Evolutionary conservation across 2,888 invertebrate species (phyloP).

Genomic region (Athripsodes cinereus): DNA sequence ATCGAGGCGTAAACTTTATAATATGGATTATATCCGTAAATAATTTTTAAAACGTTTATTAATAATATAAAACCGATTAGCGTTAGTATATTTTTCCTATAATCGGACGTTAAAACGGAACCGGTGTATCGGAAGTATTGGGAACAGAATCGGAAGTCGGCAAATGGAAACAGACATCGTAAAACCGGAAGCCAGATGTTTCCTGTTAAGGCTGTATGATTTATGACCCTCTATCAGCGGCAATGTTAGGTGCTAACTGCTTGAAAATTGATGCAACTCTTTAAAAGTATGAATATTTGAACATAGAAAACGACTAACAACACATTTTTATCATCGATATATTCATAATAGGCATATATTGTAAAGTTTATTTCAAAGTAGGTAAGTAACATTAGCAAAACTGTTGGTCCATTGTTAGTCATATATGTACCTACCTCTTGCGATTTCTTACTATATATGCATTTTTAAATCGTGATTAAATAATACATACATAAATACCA

Average conservation of each 20-base stretch:
- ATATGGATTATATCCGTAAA: too few relatives aligned
- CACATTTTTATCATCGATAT: too few relatives aligned
- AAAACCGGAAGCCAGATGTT: slow-evolving; percentile 17
- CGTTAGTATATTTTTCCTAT: background rate
- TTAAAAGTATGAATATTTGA: background rate
- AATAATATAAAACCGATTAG: background rate
- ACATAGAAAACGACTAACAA: too few relatives aligned
- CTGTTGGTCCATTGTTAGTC: too few relatives aligned
- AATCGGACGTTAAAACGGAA: slow-evolving; percentile 9
- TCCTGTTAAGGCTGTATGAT: slow-evolving; percentile 15
- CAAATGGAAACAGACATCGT: slow-evolving; percentile 19
- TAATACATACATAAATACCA: too few relatives aligned
- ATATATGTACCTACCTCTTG: too few relatives aligned
- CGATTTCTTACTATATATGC: too few relatives aligned
- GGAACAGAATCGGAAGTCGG: slow-evolving; percentile 14
- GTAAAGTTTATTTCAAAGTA: too few relatives aligned
- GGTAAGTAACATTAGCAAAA: too few relatives aligned
- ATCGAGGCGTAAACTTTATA: too few relatives aligned
- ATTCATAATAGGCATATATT: too few relatives aligned
- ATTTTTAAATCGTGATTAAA: too few relatives aligned
- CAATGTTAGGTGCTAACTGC: slow-evolving; percentile 1
- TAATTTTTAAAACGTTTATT: background rate
- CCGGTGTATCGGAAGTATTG: slow-evolving; percentile 12
- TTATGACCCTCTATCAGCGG: slow-evolving; percentile 6
- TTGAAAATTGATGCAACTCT: slow-evolving; percentile 8